A percentile compares a stretch with the other conserved stretches of the same genome.
These are phyloP conservation scores for Melanargia galathea DNA, from an alignment of 2,888 invertebrate genomes.

Conservation along the genomic window DNA sequence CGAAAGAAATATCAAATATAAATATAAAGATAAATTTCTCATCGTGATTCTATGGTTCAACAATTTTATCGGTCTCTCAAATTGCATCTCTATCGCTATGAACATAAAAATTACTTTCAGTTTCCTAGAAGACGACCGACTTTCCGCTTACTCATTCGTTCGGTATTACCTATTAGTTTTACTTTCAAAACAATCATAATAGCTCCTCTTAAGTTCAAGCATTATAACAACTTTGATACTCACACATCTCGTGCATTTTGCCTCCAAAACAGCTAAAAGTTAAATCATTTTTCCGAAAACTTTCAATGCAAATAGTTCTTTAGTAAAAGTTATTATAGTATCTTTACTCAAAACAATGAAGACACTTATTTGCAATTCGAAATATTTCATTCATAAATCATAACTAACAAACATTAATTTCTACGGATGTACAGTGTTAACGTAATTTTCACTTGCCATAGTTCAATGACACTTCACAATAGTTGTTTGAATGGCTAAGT, in stretches of 20 bases:
- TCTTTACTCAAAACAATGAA: neutral
- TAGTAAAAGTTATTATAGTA: neutral
- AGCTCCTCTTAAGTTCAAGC: slow-evolving; percentile 12
- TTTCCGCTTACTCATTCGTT: slow-evolving; percentile 43
- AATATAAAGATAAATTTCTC: neutral
- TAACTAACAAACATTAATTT: slow-evolving; percentile 12
- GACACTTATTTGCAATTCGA: slow-evolving; percentile 15
- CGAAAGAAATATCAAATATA: too few relatives aligned
- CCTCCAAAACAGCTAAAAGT: slow-evolving; percentile 10
- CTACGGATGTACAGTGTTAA: slow-evolving; percentile 18
- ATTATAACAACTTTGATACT: slow-evolving; percentile 50
- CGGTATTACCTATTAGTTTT: neutral
- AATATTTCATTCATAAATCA: slow-evolving; percentile 16
- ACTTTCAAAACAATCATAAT: slow-evolving; percentile 21
- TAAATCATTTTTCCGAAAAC: slow-evolving; percentile 31
- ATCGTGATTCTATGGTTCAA: neutral
- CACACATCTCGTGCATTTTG: slow-evolving; percentile 73
- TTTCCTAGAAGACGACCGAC: slow-evolving; percentile 38
- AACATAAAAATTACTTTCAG: slow-evolving; percentile 38
- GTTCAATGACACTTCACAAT: slow-evolving; percentile 47
- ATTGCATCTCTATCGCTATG: slow-evolving; percentile 1
- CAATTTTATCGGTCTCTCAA: slow-evolving; percentile 18
- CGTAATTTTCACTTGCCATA: slow-evolving; percentile 37
- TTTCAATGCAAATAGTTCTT: neutral
- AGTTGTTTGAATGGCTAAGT: slow-evolving; percentile 36